Evolutionary conservation across 1,140 invertebrate species (phyloP).

Genomic region (Scylla paramamosain): DNA sequence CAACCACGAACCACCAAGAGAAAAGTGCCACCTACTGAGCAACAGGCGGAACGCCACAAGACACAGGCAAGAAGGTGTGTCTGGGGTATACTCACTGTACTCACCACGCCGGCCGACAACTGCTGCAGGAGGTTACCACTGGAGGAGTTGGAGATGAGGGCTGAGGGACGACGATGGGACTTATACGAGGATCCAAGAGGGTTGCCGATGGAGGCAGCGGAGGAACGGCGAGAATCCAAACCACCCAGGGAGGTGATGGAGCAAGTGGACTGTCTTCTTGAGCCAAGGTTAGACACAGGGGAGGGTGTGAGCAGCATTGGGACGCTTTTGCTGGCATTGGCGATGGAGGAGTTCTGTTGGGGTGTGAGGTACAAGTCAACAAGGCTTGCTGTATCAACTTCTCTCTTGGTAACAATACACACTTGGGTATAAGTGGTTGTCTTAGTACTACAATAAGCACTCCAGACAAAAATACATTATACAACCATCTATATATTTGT

Average conservation of each 20-base stretch:
- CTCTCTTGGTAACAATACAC: no score
- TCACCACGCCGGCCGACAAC: constrained; percentile 92
- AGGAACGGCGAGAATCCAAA: constrained; percentile 72
- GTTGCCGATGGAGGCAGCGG: constrained; percentile 80
- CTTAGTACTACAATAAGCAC: no score
- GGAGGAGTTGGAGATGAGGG: constrained; percentile 74
- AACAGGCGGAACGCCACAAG: constrained; percentile 81
- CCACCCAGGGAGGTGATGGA: constrained; percentile 77
- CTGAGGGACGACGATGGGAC: constrained; percentile 82
- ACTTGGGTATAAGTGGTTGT: no score
- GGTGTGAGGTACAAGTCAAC: neutral
- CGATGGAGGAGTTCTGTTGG: constrained; percentile 85
- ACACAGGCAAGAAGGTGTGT: constrained; percentile 84
- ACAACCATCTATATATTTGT: no score
- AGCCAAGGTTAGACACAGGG: constrained; percentile 90
- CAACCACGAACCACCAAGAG: no score
- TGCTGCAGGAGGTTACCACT: constrained; percentile 86
- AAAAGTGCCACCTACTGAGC: neutral
- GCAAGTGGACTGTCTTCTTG: constrained; percentile 85
- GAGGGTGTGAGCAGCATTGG: constrained; percentile 90
- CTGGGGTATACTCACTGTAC: constrained; percentile 85
- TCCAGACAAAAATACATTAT: no score
- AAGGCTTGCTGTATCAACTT: neutral
- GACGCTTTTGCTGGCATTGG: constrained; percentile 92
- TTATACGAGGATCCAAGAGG: constrained; percentile 82